Evolutionary conservation across 1,140 invertebrate species (phyloP).

Genomic region (Charaxes varanes): DNA sequence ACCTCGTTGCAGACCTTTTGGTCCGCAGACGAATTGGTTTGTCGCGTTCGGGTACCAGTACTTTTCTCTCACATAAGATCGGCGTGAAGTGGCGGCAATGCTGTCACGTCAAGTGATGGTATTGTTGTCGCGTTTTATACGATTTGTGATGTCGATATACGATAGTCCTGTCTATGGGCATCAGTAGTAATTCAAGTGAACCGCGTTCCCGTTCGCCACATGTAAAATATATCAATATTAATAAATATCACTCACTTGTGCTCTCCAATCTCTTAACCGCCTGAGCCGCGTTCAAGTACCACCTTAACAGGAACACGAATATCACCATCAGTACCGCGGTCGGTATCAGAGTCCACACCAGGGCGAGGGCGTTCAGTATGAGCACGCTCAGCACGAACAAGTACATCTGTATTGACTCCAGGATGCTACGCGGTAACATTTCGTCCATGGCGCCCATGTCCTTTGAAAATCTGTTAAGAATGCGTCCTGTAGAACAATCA

Average conservation of each 20-base stretch:
- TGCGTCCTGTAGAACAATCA: constrained; percentile 72
- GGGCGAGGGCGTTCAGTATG: constrained; percentile 81
- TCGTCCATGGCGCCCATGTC: constrained; percentile 86
- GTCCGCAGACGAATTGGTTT: too few relatives aligned
- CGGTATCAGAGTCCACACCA: constrained; percentile 81
- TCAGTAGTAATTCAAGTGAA: too few relatives aligned
- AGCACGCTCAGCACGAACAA: constrained; percentile 78
- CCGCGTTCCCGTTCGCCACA: too few relatives aligned
- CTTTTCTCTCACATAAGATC: too few relatives aligned
- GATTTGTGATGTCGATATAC: too few relatives aligned
- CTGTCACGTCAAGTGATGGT: too few relatives aligned
- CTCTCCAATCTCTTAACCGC: constrained; percentile 90
- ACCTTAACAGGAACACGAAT: constrained; percentile 80
- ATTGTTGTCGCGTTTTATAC: too few relatives aligned
- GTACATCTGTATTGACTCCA: constrained; percentile 84
- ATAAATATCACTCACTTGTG: constrained; percentile 75
- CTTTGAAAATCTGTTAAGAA: constrained; percentile 75
- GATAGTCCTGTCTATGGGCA: too few relatives aligned
- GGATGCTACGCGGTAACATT: constrained; percentile 83
- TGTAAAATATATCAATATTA: not conserved
- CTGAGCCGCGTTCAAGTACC: constrained; percentile 86
- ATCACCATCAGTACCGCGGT: constrained; percentile 78
- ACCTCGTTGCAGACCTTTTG: too few relatives aligned
- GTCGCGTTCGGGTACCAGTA: too few relatives aligned
- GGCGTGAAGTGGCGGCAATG: too few relatives aligned